phyloP scores from a whole-genome alignment of 2,797 vertebrate genomes.

The Bucorvus abyssinicus region DNA sequence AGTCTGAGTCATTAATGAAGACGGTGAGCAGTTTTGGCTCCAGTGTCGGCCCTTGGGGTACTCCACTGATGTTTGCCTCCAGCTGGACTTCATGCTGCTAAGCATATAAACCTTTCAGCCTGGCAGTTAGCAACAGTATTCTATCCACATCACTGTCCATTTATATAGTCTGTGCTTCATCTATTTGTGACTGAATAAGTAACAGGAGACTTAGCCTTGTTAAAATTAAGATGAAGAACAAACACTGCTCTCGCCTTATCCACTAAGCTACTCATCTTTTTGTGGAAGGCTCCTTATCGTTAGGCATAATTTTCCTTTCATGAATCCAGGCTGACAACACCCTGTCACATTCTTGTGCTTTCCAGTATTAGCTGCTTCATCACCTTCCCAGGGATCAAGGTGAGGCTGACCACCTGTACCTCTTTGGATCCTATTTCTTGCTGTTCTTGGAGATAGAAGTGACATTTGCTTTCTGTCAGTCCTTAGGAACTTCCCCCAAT shows the following conservation, averaged over 20 bases:
- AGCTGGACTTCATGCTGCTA: background rate
- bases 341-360: background rate
- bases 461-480: background rate
- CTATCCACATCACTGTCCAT: background rate
- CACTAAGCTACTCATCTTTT: background rate
- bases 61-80: background rate
- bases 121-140: background rate
- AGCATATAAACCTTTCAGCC: background rate
- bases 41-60: rapidly evolving
- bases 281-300: background rate
- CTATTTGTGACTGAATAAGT: background rate
- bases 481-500: background rate
- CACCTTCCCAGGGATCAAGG: background rate
- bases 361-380: background rate
- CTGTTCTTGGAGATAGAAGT: background rate
- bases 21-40: background rate
- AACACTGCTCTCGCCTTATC: background rate
- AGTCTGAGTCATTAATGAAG: background rate
- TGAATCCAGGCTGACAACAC: background rate
- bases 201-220: background rate
- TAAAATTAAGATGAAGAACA: background rate
- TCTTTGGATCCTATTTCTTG: background rate
- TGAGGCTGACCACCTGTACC: background rate
- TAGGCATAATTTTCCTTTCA: background rate
- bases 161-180: background rate